Evolutionary conservation across 2,888 invertebrate genomes (phyloP), one percentile per base, ranked within the genome.

Genomic region (Epiblema foenella): DNA sequence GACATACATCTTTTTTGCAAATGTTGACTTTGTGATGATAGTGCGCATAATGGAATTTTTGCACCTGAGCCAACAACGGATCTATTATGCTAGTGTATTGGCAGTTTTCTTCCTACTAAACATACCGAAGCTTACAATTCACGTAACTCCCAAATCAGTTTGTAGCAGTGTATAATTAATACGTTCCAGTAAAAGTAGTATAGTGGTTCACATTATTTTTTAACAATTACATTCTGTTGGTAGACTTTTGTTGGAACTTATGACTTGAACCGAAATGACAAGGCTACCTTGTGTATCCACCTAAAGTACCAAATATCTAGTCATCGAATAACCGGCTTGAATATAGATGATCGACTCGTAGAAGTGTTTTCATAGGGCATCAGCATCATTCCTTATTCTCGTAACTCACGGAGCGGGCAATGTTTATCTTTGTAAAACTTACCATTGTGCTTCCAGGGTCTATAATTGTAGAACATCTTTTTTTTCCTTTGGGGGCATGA

Each of bases 21-120:
- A 90, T 87, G 85, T 91, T 90, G 85, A 88, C 84, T 85, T 83
- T 80, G 77, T 74, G 80, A 87, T 87, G 86, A 89, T 88, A 86
- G 82, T 1, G 4, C 81, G n/a, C n/a, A n/a, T 80, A 42, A 81
- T 78, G 77, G 75, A 78, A 75, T 81, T 77, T 79, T 81, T 75
- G 79, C 92, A 93, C 92, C 93, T 93, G 92, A 92, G 81, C 85
- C 80, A 93, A 93, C 86, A 92, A 59, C 73, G 76, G 71, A 76
- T 78, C 77, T 75, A 75, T 74, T 79, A 73, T 72, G 80, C 75
- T 74, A 75, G 42, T 54, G 60, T 42, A 24, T 39, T 20, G 39
- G 39, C n/a, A 37, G 63, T 52, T 33, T 39, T 63, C 52, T 15
- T 20, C 39, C 20, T 39, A 37, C 18, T 1, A 39, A 15, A 64